phyloP scores from a whole-genome alignment of 1,140 invertebrate genomes.

The Zaprionus camerounensis region DNA sequence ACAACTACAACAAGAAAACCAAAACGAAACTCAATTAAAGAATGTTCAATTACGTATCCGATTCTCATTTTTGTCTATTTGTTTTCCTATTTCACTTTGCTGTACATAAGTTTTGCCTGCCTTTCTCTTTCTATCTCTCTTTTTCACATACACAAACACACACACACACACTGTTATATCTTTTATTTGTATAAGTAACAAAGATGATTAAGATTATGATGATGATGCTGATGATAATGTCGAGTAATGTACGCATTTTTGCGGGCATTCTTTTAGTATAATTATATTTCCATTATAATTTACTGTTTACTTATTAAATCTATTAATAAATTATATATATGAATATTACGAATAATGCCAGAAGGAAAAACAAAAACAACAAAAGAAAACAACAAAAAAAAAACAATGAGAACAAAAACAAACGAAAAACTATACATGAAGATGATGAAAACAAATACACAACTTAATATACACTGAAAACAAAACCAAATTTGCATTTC shows the following conservation, averaged over 20 bases:
- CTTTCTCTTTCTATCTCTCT: constrained; percentile 32
- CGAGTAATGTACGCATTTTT: constrained; percentile 45
- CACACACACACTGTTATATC: constrained; percentile 30
- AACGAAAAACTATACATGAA: constrained; percentile 54
- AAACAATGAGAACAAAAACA: constrained; percentile 28
- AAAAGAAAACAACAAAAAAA: constrained; percentile 17
- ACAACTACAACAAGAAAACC: constrained; percentile 14
- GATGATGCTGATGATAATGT: constrained; percentile 18
- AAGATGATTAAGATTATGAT: constrained; percentile 14
- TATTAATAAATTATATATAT: constrained; percentile 67
- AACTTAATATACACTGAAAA: constrained; percentile 83
- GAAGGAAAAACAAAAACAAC: constrained; percentile 36
- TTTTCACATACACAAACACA: constrained; percentile 7
- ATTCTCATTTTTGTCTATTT: constrained; percentile 38
- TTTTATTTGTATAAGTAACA: constrained; percentile 32
- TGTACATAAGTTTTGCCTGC: constrained; percentile 75
- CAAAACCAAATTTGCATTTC: constrained; percentile 73
- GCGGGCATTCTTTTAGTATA: constrained; percentile 62
- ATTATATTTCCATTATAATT: constrained; percentile 64
- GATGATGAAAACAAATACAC: constrained; percentile 79
- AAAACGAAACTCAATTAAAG: constrained; percentile 10
- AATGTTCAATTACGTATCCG: constrained; percentile 27
- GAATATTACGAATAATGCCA: constrained; percentile 65
- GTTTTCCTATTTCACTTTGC: constrained; percentile 60
- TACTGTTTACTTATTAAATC: constrained; percentile 68